phyloP scores from a whole-genome alignment of 53 echinoderm and acorn worm species.

The Astropecten irregularis region DNA sequence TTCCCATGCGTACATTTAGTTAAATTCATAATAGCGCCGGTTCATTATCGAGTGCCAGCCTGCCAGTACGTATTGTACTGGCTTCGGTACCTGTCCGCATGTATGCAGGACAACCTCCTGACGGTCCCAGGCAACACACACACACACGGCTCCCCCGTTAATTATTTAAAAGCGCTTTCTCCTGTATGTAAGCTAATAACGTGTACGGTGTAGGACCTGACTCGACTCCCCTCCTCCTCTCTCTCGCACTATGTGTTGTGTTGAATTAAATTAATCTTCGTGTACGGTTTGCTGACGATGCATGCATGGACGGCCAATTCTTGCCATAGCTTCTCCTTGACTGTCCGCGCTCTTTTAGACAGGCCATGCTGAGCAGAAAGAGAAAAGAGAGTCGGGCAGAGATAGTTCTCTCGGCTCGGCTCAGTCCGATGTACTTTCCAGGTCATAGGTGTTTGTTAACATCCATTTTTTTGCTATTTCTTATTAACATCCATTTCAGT shows the following conservation, averaged over 20 bases:
- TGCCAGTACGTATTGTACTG: background rate
- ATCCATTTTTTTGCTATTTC: no score
- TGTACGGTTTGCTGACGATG: conserved; percentile 25
- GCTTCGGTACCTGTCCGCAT: background rate
- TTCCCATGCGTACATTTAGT: conserved; percentile 16
- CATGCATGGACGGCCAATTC: conserved; percentile 47
- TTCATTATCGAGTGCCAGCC: conserved; percentile 37
- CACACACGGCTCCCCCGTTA: no score
- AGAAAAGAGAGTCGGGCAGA: no score
- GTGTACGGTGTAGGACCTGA: conserved; percentile 2
- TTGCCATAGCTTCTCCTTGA: no score
- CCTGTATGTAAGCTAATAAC: conserved; percentile 40
- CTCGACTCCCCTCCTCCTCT: no score
- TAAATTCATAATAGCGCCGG: background rate
- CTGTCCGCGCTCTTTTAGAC: no score
- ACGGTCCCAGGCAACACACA: no score
- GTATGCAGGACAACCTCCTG: conserved; percentile 24
- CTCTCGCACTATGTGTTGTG: conserved; percentile 5
- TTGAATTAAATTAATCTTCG: conserved; percentile 57
- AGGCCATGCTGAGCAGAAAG: no score
- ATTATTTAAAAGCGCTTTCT: conserved; percentile 55
- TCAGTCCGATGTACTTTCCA: conserved; percentile 46
- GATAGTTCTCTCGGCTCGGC: no score
- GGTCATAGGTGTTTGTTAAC: conserved; percentile 21
- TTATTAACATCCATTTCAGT: no score